Base-by-base conservation (phyloP, 1,140 invertebrate species). In the Drosophila eugracilis region DNA sequence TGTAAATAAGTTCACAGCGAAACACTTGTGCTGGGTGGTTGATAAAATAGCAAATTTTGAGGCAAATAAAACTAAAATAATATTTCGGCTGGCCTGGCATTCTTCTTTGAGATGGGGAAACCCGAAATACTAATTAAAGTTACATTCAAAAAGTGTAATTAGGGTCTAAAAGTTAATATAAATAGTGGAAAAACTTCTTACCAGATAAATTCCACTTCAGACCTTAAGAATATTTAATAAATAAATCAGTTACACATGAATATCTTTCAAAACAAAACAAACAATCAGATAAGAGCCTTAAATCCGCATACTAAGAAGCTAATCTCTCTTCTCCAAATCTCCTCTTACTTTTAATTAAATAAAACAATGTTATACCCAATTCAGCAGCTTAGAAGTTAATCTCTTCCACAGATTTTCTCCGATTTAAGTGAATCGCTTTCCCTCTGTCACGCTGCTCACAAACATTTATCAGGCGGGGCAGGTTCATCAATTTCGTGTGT, bases 11-110 rank as follows among this genome's bases (percentile, higher is more conserved):
- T 59, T 59, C 69, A 72, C 65, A 85, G 42, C 57, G 57, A 85
- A 84, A 84, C 80, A 84, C 81, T 86, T 84, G 80, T 86, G 81
- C 80, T 65, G 71, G 77, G 75, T 73, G 54, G 59, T 52, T 86
- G 84, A 76, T 80, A 66, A 72, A 86, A 85, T 81, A 75, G 81
- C 76, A 67, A 86, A 86, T 75, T 84, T 75, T 75, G 54, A 32
- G 59, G 73, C 62, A 81, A 85, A 85, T 81, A 86, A 77, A 74
- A 80, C 76, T 80, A 81, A 84, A 80, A 85, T 55, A 85, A 86
- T 75, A 86, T 63, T 62, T 52, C 55, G 39, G 49, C n/a, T 32
- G 10, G 32, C 26, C 21, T 14, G 44, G 32, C 22, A 14, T 52
- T 52, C 26, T 24, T 50, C 36, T 49, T 49, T 4, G 19, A 4